phyloP scores from a whole-genome alignment of 2,888 invertebrate genomes.

The Sarcophaga rosellei region DNA sequence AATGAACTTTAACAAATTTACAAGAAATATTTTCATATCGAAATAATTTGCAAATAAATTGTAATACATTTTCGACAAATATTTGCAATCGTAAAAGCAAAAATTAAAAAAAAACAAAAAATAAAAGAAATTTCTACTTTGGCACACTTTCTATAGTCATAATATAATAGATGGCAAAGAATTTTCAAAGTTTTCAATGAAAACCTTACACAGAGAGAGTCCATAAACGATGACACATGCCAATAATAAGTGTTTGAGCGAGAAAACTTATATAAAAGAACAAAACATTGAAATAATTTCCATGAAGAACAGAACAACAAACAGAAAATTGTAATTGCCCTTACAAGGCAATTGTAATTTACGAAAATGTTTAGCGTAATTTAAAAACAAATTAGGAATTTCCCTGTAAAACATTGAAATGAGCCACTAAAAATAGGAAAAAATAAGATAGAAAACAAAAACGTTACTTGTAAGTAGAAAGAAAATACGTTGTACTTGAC shows the following conservation, averaged over 20 bases:
- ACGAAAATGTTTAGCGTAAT: constrained; percentile 4
- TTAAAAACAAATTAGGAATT: constrained; percentile 2
- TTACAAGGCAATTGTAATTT: not conserved
- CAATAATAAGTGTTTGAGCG: constrained; percentile 7
- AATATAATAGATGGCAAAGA: not conserved
- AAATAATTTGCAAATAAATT: not conserved
- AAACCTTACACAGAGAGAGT: not conserved
- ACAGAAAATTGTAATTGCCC: not conserved
- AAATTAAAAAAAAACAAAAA: constrained; percentile 4
- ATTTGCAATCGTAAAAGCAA: not conserved
- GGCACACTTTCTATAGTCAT: not conserved
- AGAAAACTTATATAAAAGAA: not conserved
- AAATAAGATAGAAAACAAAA: not conserved
- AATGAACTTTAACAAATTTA: not conserved
- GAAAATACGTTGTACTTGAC: not conserved
- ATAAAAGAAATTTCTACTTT: not conserved
- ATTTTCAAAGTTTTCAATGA: not conserved
- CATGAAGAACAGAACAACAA: not conserved
- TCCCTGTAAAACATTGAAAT: not conserved
- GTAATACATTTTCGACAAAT: not conserved
- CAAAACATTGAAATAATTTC: not conserved
- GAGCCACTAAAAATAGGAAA: not conserved
- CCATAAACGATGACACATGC: constrained; percentile 27
- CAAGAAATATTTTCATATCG: not conserved
- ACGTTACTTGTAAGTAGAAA: not conserved